phyloP scores from a whole-genome alignment of 23 tunicate species.

The Styela plicata region DNA sequence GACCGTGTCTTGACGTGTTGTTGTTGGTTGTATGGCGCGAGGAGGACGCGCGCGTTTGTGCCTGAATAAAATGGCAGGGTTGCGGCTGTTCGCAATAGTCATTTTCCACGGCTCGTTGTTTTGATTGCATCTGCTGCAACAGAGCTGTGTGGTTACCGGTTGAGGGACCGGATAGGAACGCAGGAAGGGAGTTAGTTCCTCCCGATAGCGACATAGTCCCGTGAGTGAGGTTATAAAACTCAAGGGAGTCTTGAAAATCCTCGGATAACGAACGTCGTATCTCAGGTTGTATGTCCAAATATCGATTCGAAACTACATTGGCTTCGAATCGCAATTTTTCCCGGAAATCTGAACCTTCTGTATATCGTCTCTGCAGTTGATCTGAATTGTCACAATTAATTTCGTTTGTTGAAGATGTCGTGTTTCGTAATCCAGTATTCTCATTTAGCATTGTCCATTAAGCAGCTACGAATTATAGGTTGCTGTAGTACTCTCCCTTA shows the following conservation, averaged over 20 bases:
- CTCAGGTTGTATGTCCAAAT: slow-evolving; percentile 12
- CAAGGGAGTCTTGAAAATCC: background rate
- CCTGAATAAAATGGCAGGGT: slow-evolving; percentile 23
- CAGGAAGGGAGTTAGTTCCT: slow-evolving; percentile 8
- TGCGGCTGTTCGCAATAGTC: slow-evolving; percentile 55
- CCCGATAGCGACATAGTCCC: background rate
- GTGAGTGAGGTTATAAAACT: slow-evolving; percentile 1
- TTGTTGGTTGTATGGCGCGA: background rate
- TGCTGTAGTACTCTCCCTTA: too few relatives aligned
- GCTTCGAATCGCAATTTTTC: background rate
- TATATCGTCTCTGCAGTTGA: slow-evolving; percentile 1
- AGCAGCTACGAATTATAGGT: background rate
- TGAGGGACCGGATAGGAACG: slow-evolving; percentile 5
- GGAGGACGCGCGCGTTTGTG: background rate
- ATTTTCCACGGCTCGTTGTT: slow-evolving; percentile 63
- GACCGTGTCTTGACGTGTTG: slow-evolving; percentile 5
- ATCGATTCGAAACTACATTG: background rate
- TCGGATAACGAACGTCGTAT: background rate
- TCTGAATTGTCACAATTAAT: background rate
- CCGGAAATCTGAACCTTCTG: slow-evolving; percentile 4
- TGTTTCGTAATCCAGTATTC: slow-evolving; percentile 1
- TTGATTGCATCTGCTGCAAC: background rate
- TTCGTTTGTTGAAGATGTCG: background rate
- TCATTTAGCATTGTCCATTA: background rate
- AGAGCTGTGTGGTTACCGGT: slow-evolving; percentile 1